Base-by-base conservation (phyloP, 2,797 vertebrate species). In the Champsocephalus esox region DNA sequence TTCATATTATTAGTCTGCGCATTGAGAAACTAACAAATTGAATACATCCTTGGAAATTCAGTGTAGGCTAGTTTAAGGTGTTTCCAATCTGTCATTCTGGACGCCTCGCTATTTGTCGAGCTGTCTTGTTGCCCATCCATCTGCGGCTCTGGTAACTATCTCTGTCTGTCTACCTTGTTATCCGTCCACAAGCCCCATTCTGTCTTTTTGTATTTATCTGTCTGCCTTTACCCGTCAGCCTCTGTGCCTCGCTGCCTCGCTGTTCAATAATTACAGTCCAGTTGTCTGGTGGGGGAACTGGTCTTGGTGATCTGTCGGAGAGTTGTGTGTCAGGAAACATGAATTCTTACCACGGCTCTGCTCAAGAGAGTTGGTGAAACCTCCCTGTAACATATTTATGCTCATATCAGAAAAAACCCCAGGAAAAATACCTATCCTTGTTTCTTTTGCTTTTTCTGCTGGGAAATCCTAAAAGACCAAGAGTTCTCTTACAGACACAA, bases 81-180 rank as follows among this genome's bases (percentile, higher is more conserved):
- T 87, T 88, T 90, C 70, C 70, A 38, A 81, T 83, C 87, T 69
- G 88, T 92, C 90, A 89, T 81, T 75, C 82, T 13, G 66, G 85
- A 56, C 50, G 66, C 77, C 59, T 67, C 16, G 83, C 87, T 91
- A 87, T 92, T 92, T 92, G 90, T 90, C 83, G 17, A 88, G 83
- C 88, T 91, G 90, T 92, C 90, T 90, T 59, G 76, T 89, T 85
- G 82, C 81, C 66, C 80, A 88, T 93, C 84, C 86, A 88, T 92
- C 85, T 88, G 83, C 50, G 52, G 74, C 82, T 78, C 72, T 44
- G 85, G 86, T 92, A 89, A 91, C 89, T 83, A 81, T 92, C 79
- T 83, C 63, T 87, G 84, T 86, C 85, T 70, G 70, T 90, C 89
- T 81, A 80, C 86, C 90, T 84, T 91, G 88, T 92, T 91, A 91